Evolutionary conservation across 1,140 invertebrate genomes (phyloP).

Genomic region (Drosophila kanapiae): DNA sequence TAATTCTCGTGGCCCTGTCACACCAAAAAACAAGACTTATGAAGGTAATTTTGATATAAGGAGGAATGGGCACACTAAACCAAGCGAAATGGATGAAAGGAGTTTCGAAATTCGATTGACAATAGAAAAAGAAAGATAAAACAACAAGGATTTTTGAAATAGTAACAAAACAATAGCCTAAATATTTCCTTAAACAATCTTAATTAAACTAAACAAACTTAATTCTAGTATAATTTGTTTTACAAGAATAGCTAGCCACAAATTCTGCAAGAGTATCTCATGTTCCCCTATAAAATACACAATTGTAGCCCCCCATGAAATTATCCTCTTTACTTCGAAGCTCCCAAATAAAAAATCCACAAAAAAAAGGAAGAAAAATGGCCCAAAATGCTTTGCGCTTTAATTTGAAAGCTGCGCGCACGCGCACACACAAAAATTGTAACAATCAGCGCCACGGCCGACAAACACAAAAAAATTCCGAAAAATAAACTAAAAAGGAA

Average conservation of each 20-base stretch:
- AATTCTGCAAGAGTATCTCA: conserved; percentile 1
- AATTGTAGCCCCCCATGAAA: neutral
- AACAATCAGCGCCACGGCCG: conserved; percentile 69
- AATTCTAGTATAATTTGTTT: too few species aligned
- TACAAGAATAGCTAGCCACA: too few species aligned
- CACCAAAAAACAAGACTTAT: neutral
- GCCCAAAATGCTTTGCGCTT: conserved; percentile 54
- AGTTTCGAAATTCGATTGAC: too few species aligned
- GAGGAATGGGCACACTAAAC: neutral
- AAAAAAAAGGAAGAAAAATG: conserved; percentile 29
- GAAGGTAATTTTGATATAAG: too few species aligned
- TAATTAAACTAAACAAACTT: too few species aligned
- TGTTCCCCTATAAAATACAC: neutral
- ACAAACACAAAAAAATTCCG: conserved; percentile 10
- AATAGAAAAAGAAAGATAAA: too few species aligned
- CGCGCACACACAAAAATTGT: conserved; percentile 74
- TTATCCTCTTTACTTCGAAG: conserved; percentile 7
- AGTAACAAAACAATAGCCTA: too few species aligned
- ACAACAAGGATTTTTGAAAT: too few species aligned
- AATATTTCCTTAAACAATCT: too few species aligned
- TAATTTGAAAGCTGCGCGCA: conserved; percentile 56
- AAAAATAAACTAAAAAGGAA: conserved; percentile 36
- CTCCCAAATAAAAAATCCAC: conserved; percentile 7
- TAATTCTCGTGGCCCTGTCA: neutral
- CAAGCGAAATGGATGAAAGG: neutral